These are phyloP conservation scores for Poecilia picta DNA, from an alignment of 2,797 vertebrate species.

Conservation along the genomic window DNA sequence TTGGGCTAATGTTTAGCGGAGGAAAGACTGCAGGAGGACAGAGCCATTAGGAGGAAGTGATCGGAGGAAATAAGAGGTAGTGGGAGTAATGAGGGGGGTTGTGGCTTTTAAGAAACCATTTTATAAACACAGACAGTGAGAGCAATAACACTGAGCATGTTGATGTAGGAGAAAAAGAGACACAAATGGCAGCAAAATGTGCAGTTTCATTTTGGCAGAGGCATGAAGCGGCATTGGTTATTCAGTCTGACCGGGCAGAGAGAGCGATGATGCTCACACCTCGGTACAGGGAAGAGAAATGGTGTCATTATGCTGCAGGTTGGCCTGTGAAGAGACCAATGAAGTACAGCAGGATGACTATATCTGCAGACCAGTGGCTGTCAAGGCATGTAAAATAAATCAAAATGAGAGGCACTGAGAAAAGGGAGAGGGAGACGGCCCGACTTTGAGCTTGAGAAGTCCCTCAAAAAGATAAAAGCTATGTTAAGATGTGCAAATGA, in stretches of 20 bases:
- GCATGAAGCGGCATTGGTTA: constrained; percentile 42
- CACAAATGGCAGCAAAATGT: constrained; percentile 49
- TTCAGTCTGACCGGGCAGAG: constrained; percentile 39
- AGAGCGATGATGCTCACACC: constrained; percentile 51
- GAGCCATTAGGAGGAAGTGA: constrained; percentile 77
- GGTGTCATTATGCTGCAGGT: constrained; percentile 19
- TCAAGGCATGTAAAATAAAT: constrained; percentile 59
- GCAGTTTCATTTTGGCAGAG: constrained; percentile 52
- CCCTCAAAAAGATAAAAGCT: constrained; percentile 34
- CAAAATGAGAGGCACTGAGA: constrained; percentile 20
- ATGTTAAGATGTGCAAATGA: constrained; percentile 56
- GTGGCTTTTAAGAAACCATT: constrained; percentile 76
- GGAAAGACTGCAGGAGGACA: constrained; percentile 58
- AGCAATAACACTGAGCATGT: constrained; percentile 58
- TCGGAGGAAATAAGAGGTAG: constrained; percentile 70
- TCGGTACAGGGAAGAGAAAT: constrained; percentile 37
- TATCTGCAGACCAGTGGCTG: constrained; percentile 30
- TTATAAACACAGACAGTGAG: constrained; percentile 67
- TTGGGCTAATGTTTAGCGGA: constrained; percentile 71
- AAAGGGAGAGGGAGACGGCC: neutral
- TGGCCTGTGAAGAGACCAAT: constrained; percentile 13
- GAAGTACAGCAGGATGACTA: constrained; percentile 24
- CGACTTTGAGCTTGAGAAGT: constrained; percentile 50
- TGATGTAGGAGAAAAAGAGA: constrained; percentile 29
- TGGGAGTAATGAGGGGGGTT: constrained; percentile 67